Evolutionary conservation across 2,797 vertebrate species (phyloP).

Genomic region (Crenichthys baileyi): DNA sequence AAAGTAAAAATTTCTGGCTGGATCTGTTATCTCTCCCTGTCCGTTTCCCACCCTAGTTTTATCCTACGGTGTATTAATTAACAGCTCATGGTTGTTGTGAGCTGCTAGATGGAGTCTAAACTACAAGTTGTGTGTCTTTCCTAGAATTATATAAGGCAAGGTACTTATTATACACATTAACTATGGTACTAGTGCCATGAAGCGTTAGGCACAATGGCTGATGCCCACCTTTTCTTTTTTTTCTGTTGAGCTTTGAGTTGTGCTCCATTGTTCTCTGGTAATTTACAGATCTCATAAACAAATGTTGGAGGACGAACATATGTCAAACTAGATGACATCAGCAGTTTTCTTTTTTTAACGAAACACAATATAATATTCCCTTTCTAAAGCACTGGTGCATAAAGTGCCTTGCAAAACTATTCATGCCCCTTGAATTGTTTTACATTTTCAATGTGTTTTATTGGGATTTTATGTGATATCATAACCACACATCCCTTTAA

Average conservation of each 20-base stretch:
- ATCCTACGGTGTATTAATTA: background rate
- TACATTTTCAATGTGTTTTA: background rate
- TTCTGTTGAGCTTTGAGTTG: background rate
- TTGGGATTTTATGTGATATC: background rate
- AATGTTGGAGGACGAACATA: background rate
- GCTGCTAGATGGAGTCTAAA: background rate
- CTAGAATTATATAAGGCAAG: background rate
- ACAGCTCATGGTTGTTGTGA: constrained; percentile 1
- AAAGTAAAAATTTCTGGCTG: constrained; percentile 9
- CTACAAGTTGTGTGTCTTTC: background rate
- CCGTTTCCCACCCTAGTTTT: constrained; percentile 36
- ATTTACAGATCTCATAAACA: background rate
- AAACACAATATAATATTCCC: background rate
- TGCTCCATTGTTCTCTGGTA: background rate
- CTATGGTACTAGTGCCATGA: background rate
- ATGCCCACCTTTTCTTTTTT: background rate
- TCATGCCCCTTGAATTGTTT: background rate
- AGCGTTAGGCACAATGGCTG: background rate
- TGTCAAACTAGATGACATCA: background rate
- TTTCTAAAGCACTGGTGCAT: background rate
- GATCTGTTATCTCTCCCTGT: constrained; percentile 38
- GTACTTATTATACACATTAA: background rate
- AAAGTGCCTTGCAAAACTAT: background rate
- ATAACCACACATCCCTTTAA: background rate
- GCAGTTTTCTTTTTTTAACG: background rate